phyloP scores from a whole-genome alignment of 2,113 vertebrate species.

The Apus apus region DNA sequence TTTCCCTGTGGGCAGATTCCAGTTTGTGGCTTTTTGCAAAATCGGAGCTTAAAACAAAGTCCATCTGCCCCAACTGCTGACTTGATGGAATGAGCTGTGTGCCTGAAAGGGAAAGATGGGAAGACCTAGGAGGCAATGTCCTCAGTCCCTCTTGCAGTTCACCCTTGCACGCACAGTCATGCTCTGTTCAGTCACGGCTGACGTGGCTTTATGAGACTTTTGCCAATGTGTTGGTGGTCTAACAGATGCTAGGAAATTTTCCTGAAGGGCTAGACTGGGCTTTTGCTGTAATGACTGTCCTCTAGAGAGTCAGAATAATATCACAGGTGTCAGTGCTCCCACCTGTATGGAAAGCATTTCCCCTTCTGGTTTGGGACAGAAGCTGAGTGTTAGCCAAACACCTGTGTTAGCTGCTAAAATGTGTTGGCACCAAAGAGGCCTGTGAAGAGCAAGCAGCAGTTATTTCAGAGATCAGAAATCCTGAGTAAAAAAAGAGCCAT shows the following conservation, averaged over 20 bases:
- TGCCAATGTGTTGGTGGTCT: background rate
- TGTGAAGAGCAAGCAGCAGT: background rate
- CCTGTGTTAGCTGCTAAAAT: background rate
- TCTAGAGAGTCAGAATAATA: background rate
- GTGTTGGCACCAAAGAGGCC: background rate
- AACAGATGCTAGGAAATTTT: background rate
- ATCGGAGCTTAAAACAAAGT: background rate
- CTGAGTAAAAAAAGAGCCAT: background rate
- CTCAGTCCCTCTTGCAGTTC: rapidly evolving
- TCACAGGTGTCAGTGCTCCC: background rate
- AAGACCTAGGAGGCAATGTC: rapidly evolving
- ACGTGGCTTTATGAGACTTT: background rate
- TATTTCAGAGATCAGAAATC: background rate
- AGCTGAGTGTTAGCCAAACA: rapidly evolving
- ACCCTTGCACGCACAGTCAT: rapidly evolving
- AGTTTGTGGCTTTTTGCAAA: background rate
- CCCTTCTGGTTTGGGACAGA: background rate
- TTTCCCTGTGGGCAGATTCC: background rate
- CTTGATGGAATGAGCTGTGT: background rate
- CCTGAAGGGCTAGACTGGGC: background rate
- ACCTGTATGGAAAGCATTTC: background rate
- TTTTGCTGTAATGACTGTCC: background rate
- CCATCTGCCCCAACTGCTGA: background rate
- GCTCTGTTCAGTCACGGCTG: background rate
- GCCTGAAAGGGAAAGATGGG: background rate